Conservation (phyloP, 2,113 vertebrate species). For the Bubo bubo region DNA sequence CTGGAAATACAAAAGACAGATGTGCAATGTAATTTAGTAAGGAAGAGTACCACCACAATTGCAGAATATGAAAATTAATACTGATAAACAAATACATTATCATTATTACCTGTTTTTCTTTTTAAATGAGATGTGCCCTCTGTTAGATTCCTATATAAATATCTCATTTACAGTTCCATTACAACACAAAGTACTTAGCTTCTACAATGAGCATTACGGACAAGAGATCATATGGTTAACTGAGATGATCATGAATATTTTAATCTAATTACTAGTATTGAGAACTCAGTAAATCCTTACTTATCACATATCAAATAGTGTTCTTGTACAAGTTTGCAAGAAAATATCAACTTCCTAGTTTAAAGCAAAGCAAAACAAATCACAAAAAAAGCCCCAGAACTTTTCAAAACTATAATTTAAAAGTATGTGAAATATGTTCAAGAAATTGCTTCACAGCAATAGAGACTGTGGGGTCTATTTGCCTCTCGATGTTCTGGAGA, state of each 20-base stretch:
- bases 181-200: background rate
- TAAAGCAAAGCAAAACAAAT: background rate
- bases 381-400: background rate
- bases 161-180: background rate
- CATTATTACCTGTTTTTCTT: background rate
- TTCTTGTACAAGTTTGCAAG: background rate
- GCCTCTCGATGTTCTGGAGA: slow-evolving; percentile 37
- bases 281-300: background rate
- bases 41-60: background rate
- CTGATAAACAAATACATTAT: background rate
- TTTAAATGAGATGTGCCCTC: background rate
- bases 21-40: background rate
- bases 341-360: background rate
- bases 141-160: background rate
- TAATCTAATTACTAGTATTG: background rate
- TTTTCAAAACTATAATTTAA: background rate
- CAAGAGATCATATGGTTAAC: slow-evolving; percentile 1
- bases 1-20: slow-evolving; percentile 57
- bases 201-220: background rate
- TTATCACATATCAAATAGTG: background rate
- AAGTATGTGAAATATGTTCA: background rate
- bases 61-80: slow-evolving; percentile 18
- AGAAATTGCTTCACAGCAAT: slow-evolving; percentile 32
- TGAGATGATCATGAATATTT: background rate
- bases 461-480: slow-evolving; percentile 10